Evolutionary conservation across 2,113 vertebrate species (phyloP).

Genomic region (Benitochromis conjunctus): DNA sequence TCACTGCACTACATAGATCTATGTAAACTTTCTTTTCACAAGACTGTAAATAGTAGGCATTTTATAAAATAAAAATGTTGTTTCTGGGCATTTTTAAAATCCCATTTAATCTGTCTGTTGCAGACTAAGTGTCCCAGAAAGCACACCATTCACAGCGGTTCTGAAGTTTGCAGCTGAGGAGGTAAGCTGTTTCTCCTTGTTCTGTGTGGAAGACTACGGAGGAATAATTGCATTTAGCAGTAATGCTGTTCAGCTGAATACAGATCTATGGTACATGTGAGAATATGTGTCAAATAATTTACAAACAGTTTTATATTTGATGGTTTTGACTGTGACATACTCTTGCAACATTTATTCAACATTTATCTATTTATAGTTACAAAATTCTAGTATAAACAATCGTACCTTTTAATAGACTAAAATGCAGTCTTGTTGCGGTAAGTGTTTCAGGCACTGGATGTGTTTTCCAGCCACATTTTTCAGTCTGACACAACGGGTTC

Average conservation of each 20-base stretch:
- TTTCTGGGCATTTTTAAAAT: background rate
- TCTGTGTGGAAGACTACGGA: background rate
- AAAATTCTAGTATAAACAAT: background rate
- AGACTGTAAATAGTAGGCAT: background rate
- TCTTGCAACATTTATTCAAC: background rate
- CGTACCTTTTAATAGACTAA: background rate
- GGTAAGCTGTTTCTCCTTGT: constrained; percentile 59
- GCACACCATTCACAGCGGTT: constrained; percentile 92
- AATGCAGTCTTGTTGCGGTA: background rate
- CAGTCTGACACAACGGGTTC: background rate
- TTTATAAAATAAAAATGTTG: background rate
- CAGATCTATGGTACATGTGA: background rate
- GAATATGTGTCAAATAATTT: background rate
- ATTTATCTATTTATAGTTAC: background rate
- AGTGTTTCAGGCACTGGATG: background rate
- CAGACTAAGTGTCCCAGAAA: constrained; percentile 93
- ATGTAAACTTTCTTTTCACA: background rate
- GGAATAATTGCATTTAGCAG: background rate
- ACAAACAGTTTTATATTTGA: background rate
- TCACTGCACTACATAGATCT: background rate
- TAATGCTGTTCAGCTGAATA: background rate
- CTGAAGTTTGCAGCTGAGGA: constrained; percentile 97
- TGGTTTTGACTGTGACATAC: background rate
- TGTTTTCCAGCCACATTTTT: background rate
- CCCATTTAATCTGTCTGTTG: constrained; percentile 17